Conservation (phyloP, 1,140 invertebrate genomes). For the Theocolax elegans region DNA sequence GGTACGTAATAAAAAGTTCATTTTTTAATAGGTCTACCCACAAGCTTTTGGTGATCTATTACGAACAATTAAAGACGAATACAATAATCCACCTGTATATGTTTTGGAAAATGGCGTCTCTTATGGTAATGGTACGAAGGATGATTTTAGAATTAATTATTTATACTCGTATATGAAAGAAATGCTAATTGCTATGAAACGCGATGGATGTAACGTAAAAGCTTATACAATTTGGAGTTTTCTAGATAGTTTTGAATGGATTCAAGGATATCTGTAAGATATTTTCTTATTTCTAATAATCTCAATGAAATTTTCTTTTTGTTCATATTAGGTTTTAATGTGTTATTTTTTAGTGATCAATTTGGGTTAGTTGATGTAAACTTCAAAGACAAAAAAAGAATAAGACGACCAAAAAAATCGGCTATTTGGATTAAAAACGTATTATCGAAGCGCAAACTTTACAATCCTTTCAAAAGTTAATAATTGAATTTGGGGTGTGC, state of each 20-base stretch:
- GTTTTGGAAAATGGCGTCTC: slow-evolving; percentile 78
- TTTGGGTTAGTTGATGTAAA: too few relatives aligned
- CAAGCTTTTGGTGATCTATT: slow-evolving; percentile 70
- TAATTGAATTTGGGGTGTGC: too few relatives aligned
- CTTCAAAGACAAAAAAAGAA: too few relatives aligned
- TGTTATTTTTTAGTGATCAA: neutral
- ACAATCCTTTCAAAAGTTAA: neutral
- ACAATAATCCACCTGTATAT: slow-evolving; percentile 72
- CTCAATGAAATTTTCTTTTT: too few relatives aligned
- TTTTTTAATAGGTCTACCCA: slow-evolving; percentile 60
- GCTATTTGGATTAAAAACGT: too few relatives aligned
- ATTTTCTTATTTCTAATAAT: neutral
- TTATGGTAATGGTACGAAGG: slow-evolving; percentile 42
- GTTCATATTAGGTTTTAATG: neutral
- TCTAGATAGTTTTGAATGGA: slow-evolving; percentile 18
- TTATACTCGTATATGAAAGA: slow-evolving; percentile 73
- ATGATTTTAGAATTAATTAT: slow-evolving; percentile 59
- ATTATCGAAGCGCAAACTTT: neutral
- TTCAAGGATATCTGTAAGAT: neutral
- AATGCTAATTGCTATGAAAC: slow-evolving; percentile 74
- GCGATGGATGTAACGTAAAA: slow-evolving; percentile 73
- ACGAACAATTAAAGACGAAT: slow-evolving; percentile 73
- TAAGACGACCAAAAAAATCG: too few relatives aligned
- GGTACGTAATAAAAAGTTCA: neutral
- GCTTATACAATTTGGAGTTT: slow-evolving; percentile 81